Base-by-base conservation (phyloP, 2,113 vertebrate species). In the Alethe diademata region DNA sequence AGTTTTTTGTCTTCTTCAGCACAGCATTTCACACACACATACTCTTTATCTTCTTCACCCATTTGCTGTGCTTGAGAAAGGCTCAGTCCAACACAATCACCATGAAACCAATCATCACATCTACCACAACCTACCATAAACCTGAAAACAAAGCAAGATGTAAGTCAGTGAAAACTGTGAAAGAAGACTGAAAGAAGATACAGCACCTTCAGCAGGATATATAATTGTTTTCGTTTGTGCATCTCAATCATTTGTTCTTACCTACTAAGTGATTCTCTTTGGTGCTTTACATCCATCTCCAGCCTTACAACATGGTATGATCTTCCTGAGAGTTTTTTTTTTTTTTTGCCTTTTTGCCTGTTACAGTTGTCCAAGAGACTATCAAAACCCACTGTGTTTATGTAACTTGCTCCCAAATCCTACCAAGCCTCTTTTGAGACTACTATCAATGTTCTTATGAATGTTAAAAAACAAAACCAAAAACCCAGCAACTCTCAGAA, bases 71-170 rank as follows among this genome's bases (percentile, higher is more conserved):
- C 99, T 97, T 99, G 99, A 45, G 97, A 97, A 94, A 99, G 98
- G 96, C 99, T 99, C 73, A 99, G 96, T 35, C 99, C 99, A 92
- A 99, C 99, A 75, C 99, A 99, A 91, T 99, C 99, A 16, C 99
- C 99, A 8, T 99, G 99, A 98, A 99, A 99, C 99, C 99, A 99
- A 97, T 99, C 99, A 78, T 99, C 99, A 90, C 99, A 99, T 94
- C 98, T 98, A 64, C 99, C 99, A 61, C 99, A 99, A 83, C 99
- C 99, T 29, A 99, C 99, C 99, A 99, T 99, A 95, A 99, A 99
- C 98, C 99, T 99, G 90, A 65, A 96, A 78, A 90, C 12, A 91
- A 95, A 89, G 45, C 7, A 5, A 69, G 36, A 60, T 25, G 1
- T 0, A 47, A 71, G 36, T 96, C 47, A 94, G 75, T 13, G 45